phyloP scores from a whole-genome alignment of 2,113 vertebrate species.

The Strix uralensis region DNA sequence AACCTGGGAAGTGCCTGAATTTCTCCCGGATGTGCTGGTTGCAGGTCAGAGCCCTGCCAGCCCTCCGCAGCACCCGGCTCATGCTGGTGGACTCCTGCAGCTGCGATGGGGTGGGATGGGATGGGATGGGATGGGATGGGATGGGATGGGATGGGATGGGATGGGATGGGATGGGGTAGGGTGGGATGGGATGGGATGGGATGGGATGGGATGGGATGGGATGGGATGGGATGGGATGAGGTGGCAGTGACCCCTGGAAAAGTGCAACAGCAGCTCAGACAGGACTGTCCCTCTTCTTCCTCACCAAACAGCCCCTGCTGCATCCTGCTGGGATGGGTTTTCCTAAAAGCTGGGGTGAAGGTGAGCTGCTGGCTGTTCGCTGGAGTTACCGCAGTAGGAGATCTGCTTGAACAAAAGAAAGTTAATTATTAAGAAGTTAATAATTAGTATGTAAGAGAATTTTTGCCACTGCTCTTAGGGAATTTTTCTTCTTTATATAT shows the following conservation, averaged over 20 bases:
- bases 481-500: neutral
- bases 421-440: neutral
- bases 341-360: neutral
- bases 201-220: neutral
- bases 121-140: neutral
- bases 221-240: neutral
- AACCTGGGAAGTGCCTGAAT: neutral
- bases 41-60: neutral
- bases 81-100: neutral
- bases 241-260: neutral
- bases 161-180: neutral
- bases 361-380: neutral
- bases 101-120: neutral
- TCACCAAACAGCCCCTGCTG: neutral
- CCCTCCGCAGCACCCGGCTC: accelerated
- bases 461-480: neutral
- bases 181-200: neutral
- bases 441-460: neutral
- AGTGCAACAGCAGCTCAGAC: neutral
- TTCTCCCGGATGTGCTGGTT: neutral
- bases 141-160: neutral
- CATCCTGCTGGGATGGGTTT: neutral
- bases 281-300: neutral
- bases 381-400: neutral
- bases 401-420: neutral